phyloP scores from a whole-genome alignment of 92 coral and sea anemone genomes.

The Desmophyllum pertusum region DNA sequence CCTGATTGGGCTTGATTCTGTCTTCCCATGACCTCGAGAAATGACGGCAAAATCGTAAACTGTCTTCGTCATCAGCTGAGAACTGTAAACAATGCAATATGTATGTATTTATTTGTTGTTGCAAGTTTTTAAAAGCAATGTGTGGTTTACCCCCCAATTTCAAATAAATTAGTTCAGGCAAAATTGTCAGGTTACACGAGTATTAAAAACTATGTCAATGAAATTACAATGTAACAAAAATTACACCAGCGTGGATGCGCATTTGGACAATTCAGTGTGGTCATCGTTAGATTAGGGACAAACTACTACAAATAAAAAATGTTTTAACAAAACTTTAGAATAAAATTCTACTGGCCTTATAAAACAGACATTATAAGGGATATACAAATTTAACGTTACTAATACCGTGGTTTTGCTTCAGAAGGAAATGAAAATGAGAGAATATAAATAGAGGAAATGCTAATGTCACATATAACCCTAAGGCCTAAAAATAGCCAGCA shows the following conservation, averaged over 20 bases:
- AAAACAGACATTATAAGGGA: no score
- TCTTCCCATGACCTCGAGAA: conserved; percentile 90
- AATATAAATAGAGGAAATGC: not conserved
- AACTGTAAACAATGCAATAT: conserved; percentile 13
- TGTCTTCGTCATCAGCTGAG: conserved; percentile 60
- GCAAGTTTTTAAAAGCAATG: no score
- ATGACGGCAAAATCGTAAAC: conserved; percentile 75
- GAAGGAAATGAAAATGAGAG: conserved; percentile 35
- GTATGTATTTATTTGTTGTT: not conserved
- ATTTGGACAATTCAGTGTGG: not conserved
- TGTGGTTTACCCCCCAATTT: no score
- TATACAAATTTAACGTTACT: no score
- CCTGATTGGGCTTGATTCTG: conserved; percentile 59
- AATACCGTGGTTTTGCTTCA: conserved; percentile 30
- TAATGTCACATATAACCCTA: no score
- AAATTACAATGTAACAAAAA: not conserved
- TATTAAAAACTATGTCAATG: no score
- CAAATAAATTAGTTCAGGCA: no score
- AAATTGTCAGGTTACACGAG: no score
- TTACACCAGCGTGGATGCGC: not conserved
- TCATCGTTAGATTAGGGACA: not conserved
- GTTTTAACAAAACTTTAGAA: no score
- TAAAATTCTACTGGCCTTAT: not conserved
- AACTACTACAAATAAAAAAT: not conserved
- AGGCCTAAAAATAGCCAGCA: no score